A percentile compares a stretch with the other conserved stretches of the same genome.
Evolutionary conservation across 2,888 invertebrate genomes (phyloP).

Genomic region (Sturmia bella): DNA sequence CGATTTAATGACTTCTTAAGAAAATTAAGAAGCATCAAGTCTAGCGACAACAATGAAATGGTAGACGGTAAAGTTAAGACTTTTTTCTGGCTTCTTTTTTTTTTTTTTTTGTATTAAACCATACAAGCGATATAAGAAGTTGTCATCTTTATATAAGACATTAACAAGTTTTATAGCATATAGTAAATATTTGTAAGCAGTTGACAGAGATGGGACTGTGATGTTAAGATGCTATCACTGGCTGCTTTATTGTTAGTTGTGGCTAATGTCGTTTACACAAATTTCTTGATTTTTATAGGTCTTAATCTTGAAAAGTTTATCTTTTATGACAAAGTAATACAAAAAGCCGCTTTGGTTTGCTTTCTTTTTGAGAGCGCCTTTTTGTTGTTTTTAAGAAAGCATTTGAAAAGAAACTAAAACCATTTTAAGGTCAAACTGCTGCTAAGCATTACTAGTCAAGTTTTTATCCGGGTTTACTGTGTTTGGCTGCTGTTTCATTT

Average conservation of each 20-base stretch:
- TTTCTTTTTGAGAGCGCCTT: conserved; percentile 1
- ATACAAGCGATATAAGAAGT: conserved; percentile 30
- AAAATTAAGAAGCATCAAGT: background rate
- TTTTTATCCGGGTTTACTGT: conserved; percentile 25
- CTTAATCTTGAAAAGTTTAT: conserved; percentile 6
- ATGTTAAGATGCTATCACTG: conserved; percentile 42
- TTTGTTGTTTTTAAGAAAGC: conserved; percentile 4
- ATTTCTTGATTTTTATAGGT: conserved; percentile 6
- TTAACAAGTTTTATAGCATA: conserved; percentile 63
- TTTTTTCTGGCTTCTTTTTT: conserved; percentile 1
- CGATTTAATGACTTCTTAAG: conserved; percentile 24
- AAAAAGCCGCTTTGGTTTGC: conserved; percentile 34
- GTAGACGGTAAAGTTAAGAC: conserved; percentile 34
- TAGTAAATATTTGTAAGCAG: conserved; percentile 37
- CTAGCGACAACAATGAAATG: conserved; percentile 5
- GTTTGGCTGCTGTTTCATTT: conserved; percentile 12
- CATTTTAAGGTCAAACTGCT: conserved; percentile 45
- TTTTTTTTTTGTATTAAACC: conserved; percentile 10
- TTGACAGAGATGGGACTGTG: conserved; percentile 21
- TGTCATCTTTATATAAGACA: conserved; percentile 60
- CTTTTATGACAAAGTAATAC: conserved; percentile 22
- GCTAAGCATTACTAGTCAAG: conserved; percentile 40
- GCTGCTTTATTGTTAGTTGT: background rate
- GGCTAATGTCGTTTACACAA: conserved; percentile 12
- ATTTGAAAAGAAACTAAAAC: conserved; percentile 46